Conservation (phyloP, 2,888 invertebrate genomes). For the Mythimna albipuncta region DNA sequence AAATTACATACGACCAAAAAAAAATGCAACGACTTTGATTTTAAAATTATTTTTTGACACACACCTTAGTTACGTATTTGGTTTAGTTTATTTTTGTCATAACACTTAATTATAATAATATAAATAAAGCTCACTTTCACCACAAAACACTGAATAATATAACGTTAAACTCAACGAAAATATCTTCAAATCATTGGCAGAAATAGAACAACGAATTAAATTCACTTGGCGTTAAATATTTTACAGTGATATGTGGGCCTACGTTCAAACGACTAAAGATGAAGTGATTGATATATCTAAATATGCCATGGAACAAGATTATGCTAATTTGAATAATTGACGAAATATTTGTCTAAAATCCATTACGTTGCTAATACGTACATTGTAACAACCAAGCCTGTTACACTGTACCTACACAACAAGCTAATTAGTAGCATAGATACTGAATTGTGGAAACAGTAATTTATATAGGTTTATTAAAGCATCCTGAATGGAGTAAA, state of each 20-base stretch:
- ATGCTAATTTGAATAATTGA: slow-evolving; percentile 31
- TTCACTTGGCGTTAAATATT: background rate
- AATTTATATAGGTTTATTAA: slow-evolving; percentile 1
- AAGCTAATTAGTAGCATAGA: slow-evolving; percentile 27
- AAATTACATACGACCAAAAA: too few relatives aligned
- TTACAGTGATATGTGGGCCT: background rate
- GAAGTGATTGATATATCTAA: background rate
- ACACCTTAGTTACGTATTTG: background rate
- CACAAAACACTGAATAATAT: background rate
- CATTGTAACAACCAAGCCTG: slow-evolving; percentile 41
- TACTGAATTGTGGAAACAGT: slow-evolving; percentile 5
- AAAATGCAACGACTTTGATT: too few relatives aligned
- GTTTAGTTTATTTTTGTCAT: background rate
- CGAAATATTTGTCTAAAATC: slow-evolving; percentile 31
- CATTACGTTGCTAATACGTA: slow-evolving; percentile 39
- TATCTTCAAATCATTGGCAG: background rate
- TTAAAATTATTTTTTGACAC: too few relatives aligned
- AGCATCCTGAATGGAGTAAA: slow-evolving; percentile 9
- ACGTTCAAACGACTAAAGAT: background rate
- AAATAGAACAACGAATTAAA: background rate
- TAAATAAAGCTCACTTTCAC: background rate
- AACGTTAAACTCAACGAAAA: background rate
- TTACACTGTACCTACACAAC: slow-evolving; percentile 30
- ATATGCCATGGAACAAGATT: background rate
- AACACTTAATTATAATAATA: background rate